phyloP scores from a whole-genome alignment of 1,140 invertebrate genomes.

The Phthorimaea operculella region DNA sequence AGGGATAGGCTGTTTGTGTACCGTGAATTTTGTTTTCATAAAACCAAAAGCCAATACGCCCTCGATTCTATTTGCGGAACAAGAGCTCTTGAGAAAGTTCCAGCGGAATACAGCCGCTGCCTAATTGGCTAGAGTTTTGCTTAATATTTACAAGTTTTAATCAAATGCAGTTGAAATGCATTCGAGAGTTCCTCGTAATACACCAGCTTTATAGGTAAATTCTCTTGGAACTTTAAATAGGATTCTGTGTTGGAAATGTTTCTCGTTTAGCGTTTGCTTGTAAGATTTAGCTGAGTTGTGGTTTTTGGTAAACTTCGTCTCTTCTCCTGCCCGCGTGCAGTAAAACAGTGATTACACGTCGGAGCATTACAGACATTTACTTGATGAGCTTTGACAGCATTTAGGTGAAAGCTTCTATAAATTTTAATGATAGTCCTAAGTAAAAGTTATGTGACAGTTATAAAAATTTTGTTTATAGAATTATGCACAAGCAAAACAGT shows the following conservation, averaged over 20 bases:
- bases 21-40: not conserved
- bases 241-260: conserved; percentile 18
- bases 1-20: not conserved
- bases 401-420: too few relatives aligned
- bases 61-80: conserved; percentile 38
- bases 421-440: too few relatives aligned
- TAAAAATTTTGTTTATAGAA: too few relatives aligned
- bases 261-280: not conserved
- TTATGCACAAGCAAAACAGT: too few relatives aligned
- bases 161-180: conserved; percentile 34
- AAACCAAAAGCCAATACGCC: conserved; percentile 26
- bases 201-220: conserved; percentile 29
- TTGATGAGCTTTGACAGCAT: too few relatives aligned
- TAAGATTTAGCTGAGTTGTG: conserved; percentile 12
- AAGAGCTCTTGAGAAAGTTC: conserved; percentile 37
- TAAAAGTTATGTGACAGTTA: too few relatives aligned
- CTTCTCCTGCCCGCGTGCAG: not conserved
- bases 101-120: conserved; percentile 35
- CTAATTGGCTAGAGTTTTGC: conserved; percentile 55
- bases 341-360: not conserved
- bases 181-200: conserved; percentile 39
- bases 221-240: conserved; percentile 30
- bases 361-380: too few relatives aligned
- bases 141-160: conserved; percentile 51
- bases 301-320: conserved; percentile 4